Percentiles rank a stretch among this genome's conserved stretches.
These are phyloP conservation scores for Melitaea cinxia DNA, from an alignment of 1,140 invertebrate species.

Conservation along the genomic window DNA sequence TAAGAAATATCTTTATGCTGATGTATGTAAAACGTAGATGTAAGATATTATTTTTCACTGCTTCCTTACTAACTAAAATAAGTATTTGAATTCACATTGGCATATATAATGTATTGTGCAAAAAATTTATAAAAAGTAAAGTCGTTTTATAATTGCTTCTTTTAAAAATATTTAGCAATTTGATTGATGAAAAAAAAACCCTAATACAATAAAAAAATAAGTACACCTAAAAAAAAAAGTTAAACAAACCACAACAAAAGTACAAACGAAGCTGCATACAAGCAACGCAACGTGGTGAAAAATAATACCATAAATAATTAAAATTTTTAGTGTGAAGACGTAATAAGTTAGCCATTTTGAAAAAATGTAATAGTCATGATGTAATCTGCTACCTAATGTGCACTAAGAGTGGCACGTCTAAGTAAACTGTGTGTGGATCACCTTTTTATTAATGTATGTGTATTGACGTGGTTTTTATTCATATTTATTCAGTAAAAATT, in stretches of 20 bases:
- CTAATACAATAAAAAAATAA: too few species aligned
- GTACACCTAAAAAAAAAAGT: too few species aligned
- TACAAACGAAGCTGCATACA: neutral
- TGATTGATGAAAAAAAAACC: too few species aligned
- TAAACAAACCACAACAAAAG: neutral
- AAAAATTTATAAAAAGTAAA: neutral
- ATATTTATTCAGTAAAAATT: slow-evolving; percentile 72
- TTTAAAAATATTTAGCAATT: too few species aligned
- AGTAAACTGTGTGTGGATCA: slow-evolving; percentile 56
- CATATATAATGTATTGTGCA: neutral
- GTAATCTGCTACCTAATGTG: slow-evolving; percentile 31
- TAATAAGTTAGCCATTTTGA: slow-evolving; percentile 28
- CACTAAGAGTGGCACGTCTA: slow-evolving; percentile 60
- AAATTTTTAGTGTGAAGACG: slow-evolving; percentile 12
- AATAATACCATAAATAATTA: slow-evolving; percentile 10
- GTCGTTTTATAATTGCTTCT: too few species aligned
- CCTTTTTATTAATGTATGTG: slow-evolving; percentile 64
- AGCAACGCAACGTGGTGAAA: neutral
- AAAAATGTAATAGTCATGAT: slow-evolving; percentile 30
- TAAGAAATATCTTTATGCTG: neutral
- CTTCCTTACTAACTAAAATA: neutral
- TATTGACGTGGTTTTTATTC: slow-evolving; percentile 75
- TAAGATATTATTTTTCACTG: slow-evolving; percentile 23
- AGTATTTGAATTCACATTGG: neutral
- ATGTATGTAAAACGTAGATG: slow-evolving; percentile 8